These are phyloP conservation scores for Harpegnathos saltator DNA, from an alignment of 1,140 invertebrate genomes.

Conservation along the genomic window DNA sequence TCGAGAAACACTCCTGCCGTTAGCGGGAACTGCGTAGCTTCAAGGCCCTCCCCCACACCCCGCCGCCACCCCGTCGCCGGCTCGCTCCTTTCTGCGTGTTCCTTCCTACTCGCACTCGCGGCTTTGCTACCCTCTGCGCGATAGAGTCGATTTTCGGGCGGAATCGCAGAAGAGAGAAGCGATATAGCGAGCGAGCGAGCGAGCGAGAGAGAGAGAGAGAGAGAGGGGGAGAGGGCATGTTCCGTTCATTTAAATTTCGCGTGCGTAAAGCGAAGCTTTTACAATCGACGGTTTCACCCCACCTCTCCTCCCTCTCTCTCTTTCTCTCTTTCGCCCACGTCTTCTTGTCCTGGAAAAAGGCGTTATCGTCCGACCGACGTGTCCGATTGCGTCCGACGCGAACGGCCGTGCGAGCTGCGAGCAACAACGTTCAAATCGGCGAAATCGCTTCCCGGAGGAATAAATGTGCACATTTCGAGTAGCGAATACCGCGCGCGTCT, in stretches of 20 bases:
- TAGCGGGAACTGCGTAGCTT: constrained; percentile 83
- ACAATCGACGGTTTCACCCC: not conserved
- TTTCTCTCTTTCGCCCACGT: constrained; percentile 8
- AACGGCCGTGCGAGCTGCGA: not conserved
- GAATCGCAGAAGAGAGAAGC: constrained; percentile 30
- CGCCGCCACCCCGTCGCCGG: constrained; percentile 18
- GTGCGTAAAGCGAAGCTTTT: constrained; percentile 24
- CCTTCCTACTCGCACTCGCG: constrained; percentile 15
- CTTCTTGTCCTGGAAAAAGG: not conserved
- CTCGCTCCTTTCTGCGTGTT: constrained; percentile 29
- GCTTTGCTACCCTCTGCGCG: not conserved
- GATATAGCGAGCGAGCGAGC: not conserved
- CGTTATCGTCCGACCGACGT: constrained; percentile 32
- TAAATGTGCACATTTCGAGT: no score
- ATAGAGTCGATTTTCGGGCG: constrained; percentile 37
- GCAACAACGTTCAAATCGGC: not conserved
- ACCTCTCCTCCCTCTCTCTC: no score
- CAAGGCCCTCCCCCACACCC: constrained; percentile 70
- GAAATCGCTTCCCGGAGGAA: not conserved
- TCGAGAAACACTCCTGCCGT: constrained; percentile 82
- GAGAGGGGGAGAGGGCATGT: no score
- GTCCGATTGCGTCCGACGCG: constrained; percentile 15
- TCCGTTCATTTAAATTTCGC: constrained; percentile 44
- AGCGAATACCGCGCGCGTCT: no score
- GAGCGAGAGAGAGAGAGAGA: no score